Evolutionary conservation across 2,888 invertebrate species (phyloP).

Genomic region (Hyposoter didymator): DNA sequence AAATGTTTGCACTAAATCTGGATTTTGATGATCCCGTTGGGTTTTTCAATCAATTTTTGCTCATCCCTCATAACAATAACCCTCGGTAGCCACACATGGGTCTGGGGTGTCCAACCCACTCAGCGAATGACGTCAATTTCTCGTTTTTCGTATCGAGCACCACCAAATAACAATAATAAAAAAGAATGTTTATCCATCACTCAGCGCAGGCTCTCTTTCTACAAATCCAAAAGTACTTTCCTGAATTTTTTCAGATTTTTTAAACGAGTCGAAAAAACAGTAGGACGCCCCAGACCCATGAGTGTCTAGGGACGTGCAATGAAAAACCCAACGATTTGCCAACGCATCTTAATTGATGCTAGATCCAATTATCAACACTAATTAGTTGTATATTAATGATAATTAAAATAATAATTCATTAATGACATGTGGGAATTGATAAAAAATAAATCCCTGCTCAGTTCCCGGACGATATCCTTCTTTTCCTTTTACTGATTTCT

Average conservation of each 20-base stretch:
- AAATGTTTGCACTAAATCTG: background rate
- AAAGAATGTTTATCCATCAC: no score
- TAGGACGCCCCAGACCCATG: no score
- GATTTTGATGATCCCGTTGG: conserved; percentile 18
- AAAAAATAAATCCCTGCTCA: conserved; percentile 7
- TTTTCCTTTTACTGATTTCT: conserved; percentile 8
- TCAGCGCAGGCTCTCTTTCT: no score
- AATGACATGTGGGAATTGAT: conserved; percentile 12
- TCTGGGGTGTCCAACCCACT: no score
- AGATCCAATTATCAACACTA: conserved; percentile 27
- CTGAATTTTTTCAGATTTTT: no score
- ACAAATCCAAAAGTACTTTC: no score
- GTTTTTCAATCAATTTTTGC: background rate
- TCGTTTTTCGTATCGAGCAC: no score
- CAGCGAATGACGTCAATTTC: no score
- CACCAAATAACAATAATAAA: no score
- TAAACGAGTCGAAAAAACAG: no score
- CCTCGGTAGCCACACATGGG: no score
- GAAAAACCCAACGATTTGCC: background rate
- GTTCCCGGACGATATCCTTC: conserved; percentile 13
- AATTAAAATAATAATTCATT: conserved; percentile 33
- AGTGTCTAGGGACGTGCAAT: background rate
- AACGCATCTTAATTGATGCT: conserved; percentile 26
- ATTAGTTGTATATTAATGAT: conserved; percentile 26
- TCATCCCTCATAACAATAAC: no score